phyloP scores from a whole-genome alignment of 1,140 invertebrate genomes.

The Cherax destructor region DNA sequence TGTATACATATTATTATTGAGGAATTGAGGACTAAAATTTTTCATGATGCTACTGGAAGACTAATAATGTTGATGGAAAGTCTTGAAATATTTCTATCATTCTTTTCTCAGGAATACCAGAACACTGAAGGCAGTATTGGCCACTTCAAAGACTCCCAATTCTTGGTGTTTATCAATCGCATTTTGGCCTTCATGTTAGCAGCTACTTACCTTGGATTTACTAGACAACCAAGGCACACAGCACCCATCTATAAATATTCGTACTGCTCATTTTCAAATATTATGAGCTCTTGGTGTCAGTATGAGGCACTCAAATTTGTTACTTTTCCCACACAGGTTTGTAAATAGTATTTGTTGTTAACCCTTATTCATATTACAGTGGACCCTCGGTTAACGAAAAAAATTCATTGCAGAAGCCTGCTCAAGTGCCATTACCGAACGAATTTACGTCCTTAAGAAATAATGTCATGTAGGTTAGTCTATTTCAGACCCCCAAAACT shows the following conservation, averaged over 20 bases:
- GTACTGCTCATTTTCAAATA: constrained; percentile 97
- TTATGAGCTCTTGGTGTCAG: constrained; percentile 99
- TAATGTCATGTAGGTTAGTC: too few species aligned
- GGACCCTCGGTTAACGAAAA: too few species aligned
- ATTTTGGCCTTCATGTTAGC: constrained; percentile 71
- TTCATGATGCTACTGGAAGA: neutral
- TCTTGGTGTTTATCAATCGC: constrained; percentile 79
- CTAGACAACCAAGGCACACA: constrained; percentile 82
- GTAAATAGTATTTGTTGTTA: constrained; percentile 14
- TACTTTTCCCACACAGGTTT: constrained; percentile 96
- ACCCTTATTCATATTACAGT: too few species aligned
- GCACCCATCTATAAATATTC: constrained; percentile 97
- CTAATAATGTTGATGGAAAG: neutral
- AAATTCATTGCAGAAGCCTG: too few species aligned
- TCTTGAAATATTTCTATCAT: neutral
- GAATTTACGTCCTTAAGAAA: too few species aligned
- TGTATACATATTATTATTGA: neutral
- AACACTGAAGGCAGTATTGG: constrained; percentile 43
- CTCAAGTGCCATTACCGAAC: too few species aligned
- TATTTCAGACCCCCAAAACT: too few species aligned
- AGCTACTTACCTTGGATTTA: constrained; percentile 49
- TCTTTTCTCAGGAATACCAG: constrained; percentile 59
- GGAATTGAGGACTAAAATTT: neutral
- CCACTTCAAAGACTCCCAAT: constrained; percentile 79
- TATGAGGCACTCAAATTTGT: constrained; percentile 99